Conservation (phyloP, 2,888 invertebrate species). For the Pammene fasciana region DNA sequence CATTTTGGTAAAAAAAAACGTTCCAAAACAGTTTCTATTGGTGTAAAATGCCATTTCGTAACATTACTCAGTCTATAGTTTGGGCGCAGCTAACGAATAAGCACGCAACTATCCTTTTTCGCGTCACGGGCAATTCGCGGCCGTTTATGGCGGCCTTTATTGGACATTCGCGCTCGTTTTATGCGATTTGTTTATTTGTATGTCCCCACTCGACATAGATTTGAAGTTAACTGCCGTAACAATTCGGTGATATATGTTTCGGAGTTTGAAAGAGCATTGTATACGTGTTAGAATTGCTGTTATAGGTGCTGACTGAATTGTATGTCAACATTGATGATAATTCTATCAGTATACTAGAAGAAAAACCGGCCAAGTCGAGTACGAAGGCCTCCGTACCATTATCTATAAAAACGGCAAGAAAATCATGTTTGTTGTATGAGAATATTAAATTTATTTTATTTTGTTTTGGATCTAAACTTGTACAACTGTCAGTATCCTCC, state of each 20-base stretch:
- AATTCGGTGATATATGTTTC: conserved; percentile 18
- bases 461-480: too few relatives aligned
- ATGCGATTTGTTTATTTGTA: conserved; percentile 40
- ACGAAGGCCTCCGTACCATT: too few relatives aligned
- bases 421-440: too few relatives aligned
- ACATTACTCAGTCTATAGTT: conserved; percentile 12
- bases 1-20: too few relatives aligned
- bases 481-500: too few relatives aligned
- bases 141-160: conserved; percentile 36
- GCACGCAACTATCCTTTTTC: conserved; percentile 33
- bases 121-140: conserved; percentile 40
- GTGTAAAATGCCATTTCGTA: conserved; percentile 19
- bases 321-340: not conserved
- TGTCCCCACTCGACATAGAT: conserved; percentile 29
- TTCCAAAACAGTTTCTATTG: too few relatives aligned
- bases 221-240: conserved; percentile 29
- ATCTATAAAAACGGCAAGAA: too few relatives aligned
- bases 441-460: too few relatives aligned
- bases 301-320: not conserved
- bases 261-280: conserved; percentile 11
- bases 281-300: not conserved
- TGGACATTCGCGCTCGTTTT: conserved; percentile 38
- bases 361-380: too few relatives aligned
- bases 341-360: not conserved
- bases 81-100: conserved; percentile 20